A percentile compares a stretch with the other conserved stretches of the same genome.
phyloP scores from a whole-genome alignment of 2,888 invertebrate genomes.

The Metopia argyrocephala region DNA sequence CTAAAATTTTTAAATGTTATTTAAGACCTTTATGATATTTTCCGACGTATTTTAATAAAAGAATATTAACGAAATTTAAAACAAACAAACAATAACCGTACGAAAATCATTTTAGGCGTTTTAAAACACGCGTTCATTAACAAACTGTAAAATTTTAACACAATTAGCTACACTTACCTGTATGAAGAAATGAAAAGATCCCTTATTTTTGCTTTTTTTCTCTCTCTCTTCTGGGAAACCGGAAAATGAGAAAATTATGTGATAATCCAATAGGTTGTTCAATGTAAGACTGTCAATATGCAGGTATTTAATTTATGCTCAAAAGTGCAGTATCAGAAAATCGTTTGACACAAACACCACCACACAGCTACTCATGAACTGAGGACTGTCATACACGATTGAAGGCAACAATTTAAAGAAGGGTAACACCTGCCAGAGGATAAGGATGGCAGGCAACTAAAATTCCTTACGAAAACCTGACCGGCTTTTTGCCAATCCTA shows the following conservation, averaged over 20 bases:
- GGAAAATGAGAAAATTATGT: background rate
- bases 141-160: background rate
- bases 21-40: too few species aligned
- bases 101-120: too few species aligned
- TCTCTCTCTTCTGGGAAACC: background rate
- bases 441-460: conserved; percentile 49
- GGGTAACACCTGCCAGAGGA: conserved; percentile 52
- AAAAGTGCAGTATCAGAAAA: conserved; percentile 17
- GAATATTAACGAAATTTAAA: too few species aligned
- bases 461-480: conserved; percentile 46
- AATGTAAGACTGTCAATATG: background rate
- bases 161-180: background rate
- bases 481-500: conserved; percentile 58
- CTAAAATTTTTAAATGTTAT: too few species aligned
- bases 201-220: too few species aligned
- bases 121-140: background rate
- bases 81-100: too few species aligned
- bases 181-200: background rate
- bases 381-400: background rate
- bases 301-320: background rate
- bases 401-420: background rate
- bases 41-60: too few species aligned
- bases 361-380: background rate
- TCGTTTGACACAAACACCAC: background rate
- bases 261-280: background rate